Percentiles rank a stretch among this genome's conserved stretches.
Evolutionary conservation across 1,140 invertebrate species (phyloP).

Genomic region (Holotrichia oblita): DNA sequence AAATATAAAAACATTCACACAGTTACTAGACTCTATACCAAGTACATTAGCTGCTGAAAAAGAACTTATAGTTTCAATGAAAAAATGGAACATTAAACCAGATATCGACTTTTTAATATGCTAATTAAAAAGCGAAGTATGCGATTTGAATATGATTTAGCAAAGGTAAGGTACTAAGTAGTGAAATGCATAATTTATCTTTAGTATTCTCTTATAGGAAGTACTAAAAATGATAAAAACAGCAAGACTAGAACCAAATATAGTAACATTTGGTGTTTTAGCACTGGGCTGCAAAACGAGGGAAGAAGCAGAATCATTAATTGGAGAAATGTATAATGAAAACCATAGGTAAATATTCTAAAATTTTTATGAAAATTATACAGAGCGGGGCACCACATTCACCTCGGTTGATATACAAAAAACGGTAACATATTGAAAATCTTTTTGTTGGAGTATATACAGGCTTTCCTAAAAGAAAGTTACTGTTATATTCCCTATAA

Average conservation of each 20-base stretch:
- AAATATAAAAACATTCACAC: conserved; percentile 81
- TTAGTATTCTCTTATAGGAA: conserved; percentile 59
- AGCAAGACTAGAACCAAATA: conserved; percentile 71
- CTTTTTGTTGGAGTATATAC: too few relatives aligned
- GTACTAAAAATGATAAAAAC: conserved; percentile 72
- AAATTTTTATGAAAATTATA: too few relatives aligned
- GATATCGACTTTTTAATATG: conserved; percentile 89
- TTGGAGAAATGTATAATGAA: conserved; percentile 74
- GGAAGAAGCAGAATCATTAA: conserved; percentile 68
- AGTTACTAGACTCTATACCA: conserved; percentile 78
- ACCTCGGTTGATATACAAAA: too few relatives aligned
- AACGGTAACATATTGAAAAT: too few relatives aligned
- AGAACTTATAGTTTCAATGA: conserved; percentile 69
- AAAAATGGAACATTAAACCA: conserved; percentile 66
- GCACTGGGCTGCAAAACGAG: conserved; percentile 76
- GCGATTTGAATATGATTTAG: conserved; percentile 71
- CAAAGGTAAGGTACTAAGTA: conserved; percentile 67
- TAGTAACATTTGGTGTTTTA: conserved; percentile 87
- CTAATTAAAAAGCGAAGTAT: conserved; percentile 82
- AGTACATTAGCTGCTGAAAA: conserved; percentile 72
- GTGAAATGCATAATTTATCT: not conserved
- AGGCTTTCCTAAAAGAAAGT: too few relatives aligned
- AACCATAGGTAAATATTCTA: conserved; percentile 66
- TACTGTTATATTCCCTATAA: too few relatives aligned
- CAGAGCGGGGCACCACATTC: too few relatives aligned